These are phyloP conservation scores for Mystacides longicornis DNA, from an alignment of 2,888 invertebrate genomes.

Conservation along the genomic window DNA sequence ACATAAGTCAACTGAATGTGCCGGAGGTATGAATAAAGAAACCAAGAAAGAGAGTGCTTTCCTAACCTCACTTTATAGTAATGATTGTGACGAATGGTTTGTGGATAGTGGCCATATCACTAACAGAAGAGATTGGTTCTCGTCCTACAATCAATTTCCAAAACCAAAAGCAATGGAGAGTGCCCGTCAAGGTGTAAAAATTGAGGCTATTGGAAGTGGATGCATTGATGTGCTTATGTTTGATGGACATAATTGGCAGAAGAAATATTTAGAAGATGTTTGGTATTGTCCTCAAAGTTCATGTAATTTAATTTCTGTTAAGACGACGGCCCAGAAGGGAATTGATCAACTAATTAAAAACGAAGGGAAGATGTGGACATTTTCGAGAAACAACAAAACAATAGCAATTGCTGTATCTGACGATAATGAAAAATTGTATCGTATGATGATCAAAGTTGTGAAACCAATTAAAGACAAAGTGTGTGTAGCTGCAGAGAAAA, in stretches of 20 bases:
- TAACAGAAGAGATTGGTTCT: neutral
- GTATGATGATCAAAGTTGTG: neutral
- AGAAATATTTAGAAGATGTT: neutral
- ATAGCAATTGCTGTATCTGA: neutral
- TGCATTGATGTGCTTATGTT: neutral
- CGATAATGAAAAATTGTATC: neutral
- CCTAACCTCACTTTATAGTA: neutral
- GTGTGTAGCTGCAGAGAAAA: neutral
- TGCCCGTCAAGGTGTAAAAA: constrained; percentile 1
- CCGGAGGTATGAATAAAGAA: neutral
- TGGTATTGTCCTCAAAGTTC: constrained; percentile 4
- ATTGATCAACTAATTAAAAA: neutral
- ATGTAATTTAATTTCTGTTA: constrained; percentile 3
- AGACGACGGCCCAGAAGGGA: constrained; percentile 1
- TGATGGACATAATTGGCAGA: neutral
- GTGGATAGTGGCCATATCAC: constrained; percentile 2
- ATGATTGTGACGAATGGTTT: neutral
- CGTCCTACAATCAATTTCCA: neutral
- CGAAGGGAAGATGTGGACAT: neutral
- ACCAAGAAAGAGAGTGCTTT: constrained; percentile 3
- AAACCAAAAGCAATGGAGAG: neutral
- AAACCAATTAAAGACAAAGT: neutral
- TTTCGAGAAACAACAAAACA: neutral
- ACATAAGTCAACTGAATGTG: neutral
- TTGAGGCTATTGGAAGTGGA: neutral